Evolutionary conservation across 2,888 invertebrate species (phyloP), one percentile per base, ranked within the genome.

Genomic region (Baronia brevicornis): DNA sequence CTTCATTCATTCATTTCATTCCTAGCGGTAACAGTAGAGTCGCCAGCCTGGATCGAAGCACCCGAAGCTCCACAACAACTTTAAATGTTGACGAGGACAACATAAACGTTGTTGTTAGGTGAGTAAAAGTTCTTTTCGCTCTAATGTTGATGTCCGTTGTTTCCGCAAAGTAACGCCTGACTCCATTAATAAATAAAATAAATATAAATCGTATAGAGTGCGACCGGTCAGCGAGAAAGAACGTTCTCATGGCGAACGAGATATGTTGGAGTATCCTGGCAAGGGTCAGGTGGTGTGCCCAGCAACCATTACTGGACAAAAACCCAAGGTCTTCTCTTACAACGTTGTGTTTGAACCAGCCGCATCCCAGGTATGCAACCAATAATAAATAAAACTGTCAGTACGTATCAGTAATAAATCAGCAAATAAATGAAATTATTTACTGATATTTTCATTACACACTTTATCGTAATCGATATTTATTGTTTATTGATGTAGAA

Each of bases 341-440:
- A 97, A 97, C 62, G 96, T 96, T 8, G 95, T 96, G 23, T 97
- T 97, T 66, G 96, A 97, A 56, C 94, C 95, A 0, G 94, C 94
- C 4, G 95, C 97, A 0, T 91, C 91, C 0, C 91, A 91, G 69
- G 84, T 77, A 46, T n/a, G n/a, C n/a, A n/a, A n/a, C n/a, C n/a
- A n/a, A n/a, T n/a, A n/a, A n/a, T n/a, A n/a, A n/a, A n/a, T n/a
- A n/a, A n/a, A n/a, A n/a, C n/a, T n/a, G n/a, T n/a, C n/a, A n/a
- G n/a, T n/a, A n/a, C n/a, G n/a, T n/a, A n/a, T n/a, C n/a, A n/a
- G n/a, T n/a, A n/a, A n/a, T n/a, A n/a, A n/a, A n/a, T n/a, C n/a
- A n/a, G n/a, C n/a, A n/a, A n/a, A n/a, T n/a, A n/a, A n/a, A n/a
- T n/a, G n/a, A n/a, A n/a, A n/a, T n/a, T n/a, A n/a, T n/a, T n/a